Evolutionary conservation across 2,113 vertebrate species (phyloP), one percentile per base, ranked within the genome.

Genomic region (Erinaceus europaeus): DNA sequence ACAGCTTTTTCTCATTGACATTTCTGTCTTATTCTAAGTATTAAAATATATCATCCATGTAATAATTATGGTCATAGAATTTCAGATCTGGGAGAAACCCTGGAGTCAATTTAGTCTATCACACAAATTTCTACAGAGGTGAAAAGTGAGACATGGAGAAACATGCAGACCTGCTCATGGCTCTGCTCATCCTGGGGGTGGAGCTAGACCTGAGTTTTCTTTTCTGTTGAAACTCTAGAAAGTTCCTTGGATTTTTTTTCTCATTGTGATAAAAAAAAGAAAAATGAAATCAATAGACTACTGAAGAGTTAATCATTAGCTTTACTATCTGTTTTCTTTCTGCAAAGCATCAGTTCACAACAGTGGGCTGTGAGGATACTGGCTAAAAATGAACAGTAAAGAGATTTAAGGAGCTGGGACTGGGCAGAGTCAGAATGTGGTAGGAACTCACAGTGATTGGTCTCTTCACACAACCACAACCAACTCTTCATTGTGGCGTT

Each of bases 21-120:
- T 85, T 90, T 91, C 65, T 84, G 86, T 90, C 90, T 93, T 94
- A 55, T 83, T 76, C 72, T 84, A 86, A 88, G 73, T 61, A 34
- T 50, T 79, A 23, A 91, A 76, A 69, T 86, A 72, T 81, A 59
- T 71, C 76, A 91, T 73, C 89, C 90, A 85, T 79, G 40, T 32
- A 84, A 65, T 84, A 89, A 94, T 68, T 74, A 55, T 9, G 75
- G 75, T 71, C 64, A 40, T 75, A 59, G 62, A 83, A 80, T 88
- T 91, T 86, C 62, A 59, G 62, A 77, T 64, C 84, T 93, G 44
- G 67, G 86, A 92, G 53, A 52, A 76, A n/a, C 12, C 18, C 67
- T 29, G 32, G 86, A 91, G 88, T 90, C 20, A 78, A 57, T 85
- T 90, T 69, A 55, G 23, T 42, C 25, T 42, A 17, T 29, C 27